Percentiles rank a stretch among this genome's conserved stretches.
Conservation (phyloP, 2,113 vertebrate genomes). For the Ursus arctos region DNA sequence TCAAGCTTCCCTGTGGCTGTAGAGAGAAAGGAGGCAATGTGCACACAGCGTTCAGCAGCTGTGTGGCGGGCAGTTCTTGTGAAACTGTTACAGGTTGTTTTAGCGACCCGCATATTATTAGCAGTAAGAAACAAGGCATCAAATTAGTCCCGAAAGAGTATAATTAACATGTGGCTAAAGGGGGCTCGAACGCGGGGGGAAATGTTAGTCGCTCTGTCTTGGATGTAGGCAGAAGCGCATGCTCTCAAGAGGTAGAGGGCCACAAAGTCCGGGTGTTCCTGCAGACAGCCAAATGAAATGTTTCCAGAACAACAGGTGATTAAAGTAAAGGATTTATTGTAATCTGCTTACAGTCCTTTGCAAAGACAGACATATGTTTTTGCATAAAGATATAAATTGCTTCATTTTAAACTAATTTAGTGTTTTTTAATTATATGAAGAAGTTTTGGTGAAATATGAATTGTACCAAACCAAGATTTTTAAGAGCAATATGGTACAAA, state of each 20-base stretch:
- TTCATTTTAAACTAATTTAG: constrained; percentile 93
- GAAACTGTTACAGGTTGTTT: neutral
- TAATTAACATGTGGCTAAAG: neutral
- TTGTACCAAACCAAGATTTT: constrained; percentile 92
- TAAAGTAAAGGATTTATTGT: constrained; percentile 94
- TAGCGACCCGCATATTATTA: neutral
- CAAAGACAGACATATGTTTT: constrained; percentile 93
- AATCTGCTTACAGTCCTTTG: constrained; percentile 92
- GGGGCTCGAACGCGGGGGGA: neutral
- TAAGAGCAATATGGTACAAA: constrained; percentile 92
- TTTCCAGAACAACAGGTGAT: constrained; percentile 89
- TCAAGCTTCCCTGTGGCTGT: neutral
- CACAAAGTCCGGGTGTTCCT: neutral
- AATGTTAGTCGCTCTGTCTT: neutral
- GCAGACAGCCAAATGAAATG: constrained; percentile 82
- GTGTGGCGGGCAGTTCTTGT: neutral
- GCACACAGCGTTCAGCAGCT: rapidly evolving
- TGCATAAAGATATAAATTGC: constrained; percentile 94
- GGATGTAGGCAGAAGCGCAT: neutral
- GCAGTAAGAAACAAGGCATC: neutral
- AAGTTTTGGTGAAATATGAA: constrained; percentile 91
- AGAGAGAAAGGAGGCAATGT: neutral
- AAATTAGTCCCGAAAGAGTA: neutral
- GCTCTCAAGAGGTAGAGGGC: neutral
- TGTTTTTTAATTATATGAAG: constrained; percentile 89